phyloP scores from a whole-genome alignment of 2,797 vertebrate genomes.

The Numenius phaeopus region DNA sequence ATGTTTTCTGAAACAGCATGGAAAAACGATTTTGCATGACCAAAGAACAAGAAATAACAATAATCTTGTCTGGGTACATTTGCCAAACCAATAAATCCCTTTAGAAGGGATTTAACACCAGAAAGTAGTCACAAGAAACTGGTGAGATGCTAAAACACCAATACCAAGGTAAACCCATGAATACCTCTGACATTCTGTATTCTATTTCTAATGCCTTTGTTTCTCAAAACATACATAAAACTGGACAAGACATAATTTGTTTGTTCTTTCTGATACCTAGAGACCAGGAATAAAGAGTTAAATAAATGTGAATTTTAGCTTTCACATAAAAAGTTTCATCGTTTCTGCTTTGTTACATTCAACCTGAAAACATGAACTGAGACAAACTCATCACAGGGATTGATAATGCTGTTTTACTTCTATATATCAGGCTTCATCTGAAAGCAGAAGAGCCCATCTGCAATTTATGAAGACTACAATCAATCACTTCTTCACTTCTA shows the following conservation, averaged over 20 bases:
- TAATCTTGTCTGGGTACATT: not conserved
- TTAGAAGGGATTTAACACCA: constrained; percentile 5
- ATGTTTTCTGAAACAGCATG: constrained; percentile 27
- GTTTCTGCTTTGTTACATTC: not conserved
- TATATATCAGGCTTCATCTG: not conserved
- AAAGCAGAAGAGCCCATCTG: not conserved
- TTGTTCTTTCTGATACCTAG: not conserved
- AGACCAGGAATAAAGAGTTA: not conserved
- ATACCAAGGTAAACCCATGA: not conserved
- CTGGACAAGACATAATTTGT: not conserved
- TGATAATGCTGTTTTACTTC: not conserved
- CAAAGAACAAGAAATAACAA: constrained; percentile 22
- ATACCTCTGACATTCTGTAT: not conserved
- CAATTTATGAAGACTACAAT: not conserved
- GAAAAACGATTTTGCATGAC: not conserved
- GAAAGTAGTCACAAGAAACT: not conserved
- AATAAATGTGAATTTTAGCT: not conserved
- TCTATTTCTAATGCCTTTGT: not conserved
- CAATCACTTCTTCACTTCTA: not conserved
- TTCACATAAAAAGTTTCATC: not conserved
- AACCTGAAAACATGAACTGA: not conserved
- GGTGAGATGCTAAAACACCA: not conserved
- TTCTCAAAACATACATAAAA: not conserved
- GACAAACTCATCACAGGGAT: not conserved
- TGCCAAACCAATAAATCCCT: constrained; percentile 23